Evolutionary conservation across 2,113 vertebrate genomes (phyloP).

Genomic region (Dromiciops gliroides): DNA sequence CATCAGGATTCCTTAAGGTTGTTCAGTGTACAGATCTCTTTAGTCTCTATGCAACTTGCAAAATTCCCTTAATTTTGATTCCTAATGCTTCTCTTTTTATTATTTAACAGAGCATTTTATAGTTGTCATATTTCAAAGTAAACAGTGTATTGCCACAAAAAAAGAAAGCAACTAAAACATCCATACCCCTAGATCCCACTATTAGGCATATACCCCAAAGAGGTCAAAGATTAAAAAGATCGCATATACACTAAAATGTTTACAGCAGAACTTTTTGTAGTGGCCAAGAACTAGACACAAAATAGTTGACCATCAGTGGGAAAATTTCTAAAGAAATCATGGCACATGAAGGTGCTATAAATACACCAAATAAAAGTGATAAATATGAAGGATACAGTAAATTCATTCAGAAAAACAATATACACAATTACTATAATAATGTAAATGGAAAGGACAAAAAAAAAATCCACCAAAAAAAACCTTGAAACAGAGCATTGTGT

Average conservation of each 20-base stretch:
- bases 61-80: conserved; percentile 49
- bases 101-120: conserved; percentile 20
- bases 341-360: not conserved
- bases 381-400: not conserved
- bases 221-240: not conserved
- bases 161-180: not conserved
- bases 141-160: not conserved
- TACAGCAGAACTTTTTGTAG: not conserved
- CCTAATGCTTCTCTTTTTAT: conserved; percentile 50
- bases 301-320: not conserved
- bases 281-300: not conserved
- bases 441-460: too few relatives aligned
- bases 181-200: not conserved
- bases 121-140: conserved; percentile 35
- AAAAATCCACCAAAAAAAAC: too few relatives aligned
- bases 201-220: not conserved
- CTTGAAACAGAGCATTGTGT: too few relatives aligned
- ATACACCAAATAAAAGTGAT: not conserved
- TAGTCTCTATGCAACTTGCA: conserved; percentile 83
- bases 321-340: not conserved
- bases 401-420: too few relatives aligned
- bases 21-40: conserved; percentile 75
- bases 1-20: conserved; percentile 72
- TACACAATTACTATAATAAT: too few relatives aligned
- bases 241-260: not conserved